Percentiles rank a stretch among this genome's conserved stretches.
phyloP scores from a whole-genome alignment of 1,140 invertebrate genomes.

The Pachyrhynchus sulphureomaculatus region DNA sequence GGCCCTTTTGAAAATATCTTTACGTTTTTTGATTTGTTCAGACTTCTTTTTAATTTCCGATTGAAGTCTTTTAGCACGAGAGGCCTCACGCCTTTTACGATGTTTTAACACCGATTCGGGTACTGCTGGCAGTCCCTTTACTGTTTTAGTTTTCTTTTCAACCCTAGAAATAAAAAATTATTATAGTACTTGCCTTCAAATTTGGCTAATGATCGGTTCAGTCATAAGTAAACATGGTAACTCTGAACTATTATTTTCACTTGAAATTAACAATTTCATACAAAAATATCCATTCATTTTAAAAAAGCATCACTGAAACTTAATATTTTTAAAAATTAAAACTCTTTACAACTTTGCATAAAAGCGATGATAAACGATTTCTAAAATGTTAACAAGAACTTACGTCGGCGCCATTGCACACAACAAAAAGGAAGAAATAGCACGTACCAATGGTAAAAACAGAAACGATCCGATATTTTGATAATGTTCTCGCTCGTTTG shows the following conservation, averaged over 20 bases:
- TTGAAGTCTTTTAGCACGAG: conserved; percentile 60
- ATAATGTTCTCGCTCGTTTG: background rate
- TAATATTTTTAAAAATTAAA: conserved; percentile 9
- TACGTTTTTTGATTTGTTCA: conserved; percentile 63
- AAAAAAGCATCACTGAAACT: conserved; percentile 4
- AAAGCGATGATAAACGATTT: conserved; percentile 43
- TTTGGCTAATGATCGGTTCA: background rate
- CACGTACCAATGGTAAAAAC: background rate
- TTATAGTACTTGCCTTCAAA: conserved; percentile 1
- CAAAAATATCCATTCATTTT: too few relatives aligned
- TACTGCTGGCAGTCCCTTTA: conserved; percentile 83
- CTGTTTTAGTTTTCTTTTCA: conserved; percentile 43
- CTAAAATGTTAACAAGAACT: conserved; percentile 36
- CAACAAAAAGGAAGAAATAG: conserved; percentile 31
- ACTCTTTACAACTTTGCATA: background rate
- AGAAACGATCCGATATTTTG: background rate
- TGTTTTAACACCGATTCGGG: conserved; percentile 95
- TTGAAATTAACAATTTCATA: background rate
- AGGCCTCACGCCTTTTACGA: conserved; percentile 79
- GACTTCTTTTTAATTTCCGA: conserved; percentile 61
- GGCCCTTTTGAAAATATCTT: conserved; percentile 85
- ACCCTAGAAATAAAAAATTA: conserved; percentile 35
- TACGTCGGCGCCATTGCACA: conserved; percentile 48
- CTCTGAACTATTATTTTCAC: background rate
- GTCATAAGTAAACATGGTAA: conserved; percentile 1